Percentiles rank a stretch among this genome's conserved stretches.
phyloP scores from a whole-genome alignment of 2,797 vertebrate species.

The Rhinichthys osculus region DNA sequence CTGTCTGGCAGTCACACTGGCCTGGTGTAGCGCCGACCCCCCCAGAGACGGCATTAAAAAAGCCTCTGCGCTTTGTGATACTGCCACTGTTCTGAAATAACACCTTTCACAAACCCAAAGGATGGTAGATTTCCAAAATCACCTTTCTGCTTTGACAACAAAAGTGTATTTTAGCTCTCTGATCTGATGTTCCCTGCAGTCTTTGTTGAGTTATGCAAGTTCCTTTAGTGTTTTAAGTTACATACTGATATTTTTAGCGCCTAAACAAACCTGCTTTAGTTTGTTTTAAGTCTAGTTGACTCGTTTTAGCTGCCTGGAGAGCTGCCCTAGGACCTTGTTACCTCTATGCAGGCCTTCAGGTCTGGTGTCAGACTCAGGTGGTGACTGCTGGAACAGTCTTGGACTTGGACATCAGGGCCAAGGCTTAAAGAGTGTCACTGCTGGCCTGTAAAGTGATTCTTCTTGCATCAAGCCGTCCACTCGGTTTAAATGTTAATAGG shows the following conservation, averaged over 20 bases:
- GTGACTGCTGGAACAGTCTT: slow-evolving; percentile 59
- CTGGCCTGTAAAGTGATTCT: slow-evolving; percentile 69
- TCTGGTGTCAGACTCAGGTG: slow-evolving; percentile 52
- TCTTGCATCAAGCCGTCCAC: slow-evolving; percentile 42
- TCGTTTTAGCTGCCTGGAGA: slow-evolving; percentile 45
- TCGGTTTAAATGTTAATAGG: slow-evolving; percentile 62
- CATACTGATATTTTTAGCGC: background rate
- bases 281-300: slow-evolving; percentile 57
- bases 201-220: slow-evolving; percentile 20
- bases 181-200: background rate
- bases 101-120: slow-evolving; percentile 68
- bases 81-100: slow-evolving; percentile 63
- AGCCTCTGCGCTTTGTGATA: slow-evolving; percentile 62
- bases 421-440: slow-evolving; percentile 51
- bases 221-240: slow-evolving; percentile 7
- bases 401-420: slow-evolving; percentile 44
- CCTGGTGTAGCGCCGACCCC: slow-evolving; percentile 47
- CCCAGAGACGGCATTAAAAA: slow-evolving; percentile 60
- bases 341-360: slow-evolving; percentile 43
- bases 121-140: slow-evolving; percentile 52
- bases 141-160: slow-evolving; percentile 45
- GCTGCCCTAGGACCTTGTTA: slow-evolving; percentile 58
- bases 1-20: slow-evolving; percentile 63
- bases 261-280: background rate
- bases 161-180: slow-evolving; percentile 11